Evolutionary conservation across 2,113 vertebrate genomes (phyloP), one percentile per base, ranked within the genome.

Genomic region (Mormyrus iriodes): DNA sequence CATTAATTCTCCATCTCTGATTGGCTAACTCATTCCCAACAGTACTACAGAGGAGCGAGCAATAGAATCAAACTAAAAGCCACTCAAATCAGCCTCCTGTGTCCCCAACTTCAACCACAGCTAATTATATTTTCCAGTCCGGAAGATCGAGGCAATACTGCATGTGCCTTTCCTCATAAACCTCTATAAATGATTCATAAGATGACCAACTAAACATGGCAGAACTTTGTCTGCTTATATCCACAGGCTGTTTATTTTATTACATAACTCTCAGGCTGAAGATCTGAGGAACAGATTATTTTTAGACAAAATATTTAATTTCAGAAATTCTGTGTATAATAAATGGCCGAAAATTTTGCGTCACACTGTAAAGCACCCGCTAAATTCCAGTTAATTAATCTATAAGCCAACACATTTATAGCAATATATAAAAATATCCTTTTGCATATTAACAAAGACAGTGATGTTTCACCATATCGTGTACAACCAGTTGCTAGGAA

Each of bases 401-500:
- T n/a, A 65, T 27, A 69, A 69, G 61, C n/a, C 61, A 69, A 69
- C 61, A 69, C 61, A 31, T 69, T 31, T 69, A 69, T 65, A 65
- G n/a, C 58, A 61, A 27, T 69, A 65, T 65, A 31, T 31, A 65
- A 65, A 48, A 31, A 65, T 65, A 65, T 31, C n/a, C n/a, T 27
- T 65, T 65, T 27, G 9, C 61, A 31, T 65, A 65, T 65, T 65
- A 65, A 65, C 24, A 65, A 27, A 65, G 61, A 65, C n/a, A 3
- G 61, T 65, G 9, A 65, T 10, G 9, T 65, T 27, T 65, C n/a
- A 27, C n/a, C n/a, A 65, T 65, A 27, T 61, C 2, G 24, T 12
- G 15, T 65, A 65, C 3, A 91, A 89, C 93, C 92, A 93, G 91
- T 48, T 95, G 93, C 91, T 92, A 92, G 94, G 94, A 95, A 87